Percentiles rank a stretch among this genome's conserved stretches.
Conservation (phyloP, 2,113 vertebrate species). For the Thunnus maccoyii region DNA sequence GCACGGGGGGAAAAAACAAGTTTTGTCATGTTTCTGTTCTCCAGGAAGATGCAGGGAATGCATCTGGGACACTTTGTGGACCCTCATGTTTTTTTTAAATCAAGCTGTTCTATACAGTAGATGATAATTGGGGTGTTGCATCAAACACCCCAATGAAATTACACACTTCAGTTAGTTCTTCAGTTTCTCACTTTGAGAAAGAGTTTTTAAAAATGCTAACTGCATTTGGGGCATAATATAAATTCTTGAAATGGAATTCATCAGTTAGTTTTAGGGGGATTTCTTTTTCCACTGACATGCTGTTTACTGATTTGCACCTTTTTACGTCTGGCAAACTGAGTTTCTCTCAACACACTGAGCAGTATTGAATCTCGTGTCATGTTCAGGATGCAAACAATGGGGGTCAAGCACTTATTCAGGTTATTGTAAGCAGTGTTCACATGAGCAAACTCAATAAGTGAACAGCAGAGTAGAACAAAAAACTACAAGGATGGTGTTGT, state of each 20-base stretch:
- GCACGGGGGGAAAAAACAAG: too few relatives aligned
- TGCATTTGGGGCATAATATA: background rate
- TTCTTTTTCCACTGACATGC: slow-evolving; percentile 10
- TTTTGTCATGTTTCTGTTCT: too few relatives aligned
- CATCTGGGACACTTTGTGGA: background rate
- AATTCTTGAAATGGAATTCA: background rate
- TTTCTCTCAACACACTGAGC: slow-evolving; percentile 33
- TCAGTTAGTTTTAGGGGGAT: background rate
- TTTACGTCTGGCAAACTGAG: slow-evolving; percentile 3
- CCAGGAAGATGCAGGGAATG: too few relatives aligned
- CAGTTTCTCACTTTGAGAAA: background rate
- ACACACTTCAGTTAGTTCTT: background rate
- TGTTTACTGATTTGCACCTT: slow-evolving; percentile 8
- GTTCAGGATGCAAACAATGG: slow-evolving; percentile 8
- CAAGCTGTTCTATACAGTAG: too few relatives aligned
- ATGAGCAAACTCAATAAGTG: slow-evolving; percentile 11
- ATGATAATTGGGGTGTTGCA: too few relatives aligned
- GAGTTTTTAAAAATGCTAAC: background rate
- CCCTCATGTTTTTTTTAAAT: slow-evolving; percentile 4
- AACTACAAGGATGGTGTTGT: background rate
- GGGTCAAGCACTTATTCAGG: slow-evolving; percentile 3
- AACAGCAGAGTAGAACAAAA: slow-evolving; percentile 40
- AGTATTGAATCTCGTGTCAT: slow-evolving; percentile 9
- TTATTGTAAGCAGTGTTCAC: slow-evolving; percentile 15
- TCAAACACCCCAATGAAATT: too few relatives aligned